Base-by-base conservation (phyloP, 2,888 invertebrate species). In the Allolobophora icterica region DNA sequence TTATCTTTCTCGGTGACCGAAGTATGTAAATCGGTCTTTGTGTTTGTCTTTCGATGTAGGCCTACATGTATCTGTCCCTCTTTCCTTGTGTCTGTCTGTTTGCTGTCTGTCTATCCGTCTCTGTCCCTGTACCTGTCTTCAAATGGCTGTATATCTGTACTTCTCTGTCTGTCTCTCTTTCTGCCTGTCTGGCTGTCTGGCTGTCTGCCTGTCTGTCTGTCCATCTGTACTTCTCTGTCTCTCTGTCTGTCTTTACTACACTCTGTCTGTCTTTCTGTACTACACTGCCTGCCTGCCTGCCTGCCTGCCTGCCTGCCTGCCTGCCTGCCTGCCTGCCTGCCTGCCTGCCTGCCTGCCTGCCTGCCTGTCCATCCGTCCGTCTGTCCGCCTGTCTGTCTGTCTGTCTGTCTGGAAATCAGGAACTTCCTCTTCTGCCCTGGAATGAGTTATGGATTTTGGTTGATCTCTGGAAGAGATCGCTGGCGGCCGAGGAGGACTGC, bases 381-480 rank as follows among this genome's bases (percentile, higher is more conserved):
- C 52, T 52, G 52, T 24, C 19, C 21, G 52, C 24, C 19, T 52
- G 52, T 52, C 19, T 52, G 21, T 52, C 52, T 52, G 21, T 52
- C 52, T 52, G 52, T 52, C 71, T n/a, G 71, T 71, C 71, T n/a
- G 4, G 52, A 52, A 24, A 21, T n/a, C 71, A 71, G 8, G 71
- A 71, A n/a, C 71, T 71, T n/a, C 24, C 71, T 71, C 6, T n/a
- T n/a, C 71, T 71, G 8, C 71, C 71, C 71, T 30, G 71, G 71
- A 71, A 71, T 71, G 71, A 71, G 71, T 71, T 71, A 71, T 71
- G n/a, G 71, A 71, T 71, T 71, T n/a, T n/a, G 71, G 71, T 71
- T 71, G 71, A 71, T 34, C 93, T 91, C 13, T 91, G 91, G n/a
- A 91, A 91, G 30, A 21, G 92, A 89, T 42, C 91, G 90, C n/a